These are phyloP conservation scores for Masticophis lateralis DNA, from an alignment of 2,797 vertebrate species.

Conservation along the genomic window DNA sequence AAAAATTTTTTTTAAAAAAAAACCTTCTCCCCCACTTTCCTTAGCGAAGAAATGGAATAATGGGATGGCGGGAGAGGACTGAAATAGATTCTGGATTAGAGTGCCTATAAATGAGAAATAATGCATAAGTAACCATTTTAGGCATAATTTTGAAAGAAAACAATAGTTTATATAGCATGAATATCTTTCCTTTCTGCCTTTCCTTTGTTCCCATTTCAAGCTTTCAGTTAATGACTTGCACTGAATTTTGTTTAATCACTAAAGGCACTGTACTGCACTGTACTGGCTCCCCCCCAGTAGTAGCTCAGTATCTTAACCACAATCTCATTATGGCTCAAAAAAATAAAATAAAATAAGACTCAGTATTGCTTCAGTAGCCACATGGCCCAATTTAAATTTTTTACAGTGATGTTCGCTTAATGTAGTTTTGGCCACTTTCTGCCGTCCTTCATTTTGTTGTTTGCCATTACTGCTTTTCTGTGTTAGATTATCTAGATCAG, in stretches of 20 bases:
- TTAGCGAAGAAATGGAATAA: neutral
- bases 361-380: neutral
- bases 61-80: neutral
- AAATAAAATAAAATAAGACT: neutral
- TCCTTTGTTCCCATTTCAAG: neutral
- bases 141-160: neutral
- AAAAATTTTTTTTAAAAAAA: too few species aligned
- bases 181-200: neutral
- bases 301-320: neutral
- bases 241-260: neutral
- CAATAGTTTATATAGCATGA: neutral
- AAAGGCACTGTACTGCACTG: neutral
- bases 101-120: neutral
- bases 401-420: neutral
- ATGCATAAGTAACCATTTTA: neutral
- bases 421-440: neutral
- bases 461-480: neutral
- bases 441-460: neutral
- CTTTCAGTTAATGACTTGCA: neutral
- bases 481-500: neutral
- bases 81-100: neutral
- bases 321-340: neutral
- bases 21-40: neutral
- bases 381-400: neutral
- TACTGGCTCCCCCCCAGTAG: too few species aligned